phyloP scores from a whole-genome alignment of 2,797 vertebrate species.

The Anas bernieri region DNA sequence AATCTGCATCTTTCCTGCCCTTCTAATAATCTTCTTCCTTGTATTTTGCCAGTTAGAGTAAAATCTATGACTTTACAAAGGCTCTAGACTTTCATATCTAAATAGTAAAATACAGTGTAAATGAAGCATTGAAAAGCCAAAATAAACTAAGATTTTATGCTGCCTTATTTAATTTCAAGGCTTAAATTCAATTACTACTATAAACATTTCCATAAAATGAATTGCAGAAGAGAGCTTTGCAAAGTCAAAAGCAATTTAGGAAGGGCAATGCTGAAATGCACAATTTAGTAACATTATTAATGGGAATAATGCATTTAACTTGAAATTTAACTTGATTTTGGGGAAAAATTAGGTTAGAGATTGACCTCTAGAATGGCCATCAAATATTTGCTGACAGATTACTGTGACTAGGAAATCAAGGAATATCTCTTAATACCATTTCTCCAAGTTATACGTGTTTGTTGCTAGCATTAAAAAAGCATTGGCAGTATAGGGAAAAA shows the following conservation, averaged over 20 bases:
- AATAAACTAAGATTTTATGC: constrained; percentile 57
- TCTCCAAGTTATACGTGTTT: neutral
- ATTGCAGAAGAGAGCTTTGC: constrained; percentile 56
- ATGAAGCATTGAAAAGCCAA: constrained; percentile 38
- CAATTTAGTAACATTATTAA: constrained; percentile 60
- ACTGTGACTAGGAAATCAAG: neutral
- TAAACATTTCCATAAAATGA: constrained; percentile 65
- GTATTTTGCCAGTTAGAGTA: neutral
- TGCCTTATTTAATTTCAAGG: constrained; percentile 67
- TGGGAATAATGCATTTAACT: constrained; percentile 62
- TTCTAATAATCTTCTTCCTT: neutral
- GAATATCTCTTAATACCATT: neutral
- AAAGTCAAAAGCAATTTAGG: constrained; percentile 71
- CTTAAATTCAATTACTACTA: constrained; percentile 63
- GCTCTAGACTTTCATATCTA: neutral
- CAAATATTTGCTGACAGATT: neutral
- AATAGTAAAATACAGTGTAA: neutral
- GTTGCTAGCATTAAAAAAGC: neutral
- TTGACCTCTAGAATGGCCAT: neutral
- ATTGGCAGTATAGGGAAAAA: fast-evolving
- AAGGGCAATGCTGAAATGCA: constrained; percentile 64
- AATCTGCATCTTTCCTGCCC: neutral
- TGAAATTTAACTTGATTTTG: constrained; percentile 18
- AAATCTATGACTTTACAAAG: constrained; percentile 13
- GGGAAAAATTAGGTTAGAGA: constrained; percentile 1